Conservation (phyloP, 2,797 vertebrate genomes). For the Podarcis siculus region DNA sequence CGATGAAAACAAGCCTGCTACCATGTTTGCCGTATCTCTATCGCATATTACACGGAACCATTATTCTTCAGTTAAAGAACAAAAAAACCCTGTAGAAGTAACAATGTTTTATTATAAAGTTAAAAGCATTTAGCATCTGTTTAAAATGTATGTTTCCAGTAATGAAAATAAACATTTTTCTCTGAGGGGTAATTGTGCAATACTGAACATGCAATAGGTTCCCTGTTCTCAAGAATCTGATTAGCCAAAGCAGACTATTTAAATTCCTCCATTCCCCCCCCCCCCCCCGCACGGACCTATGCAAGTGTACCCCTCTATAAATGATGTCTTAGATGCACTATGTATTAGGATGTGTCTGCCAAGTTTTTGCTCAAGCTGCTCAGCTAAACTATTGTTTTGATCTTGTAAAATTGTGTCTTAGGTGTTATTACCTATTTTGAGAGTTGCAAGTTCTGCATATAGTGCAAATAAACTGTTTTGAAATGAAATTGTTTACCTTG, state of each 20-base stretch:
- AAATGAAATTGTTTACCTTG: neutral
- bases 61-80: neutral
- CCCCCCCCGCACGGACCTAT: neutral
- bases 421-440: neutral
- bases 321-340: neutral
- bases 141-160: neutral
- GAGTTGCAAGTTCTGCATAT: neutral
- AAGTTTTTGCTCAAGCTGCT: neutral
- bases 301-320: neutral
- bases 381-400: neutral
- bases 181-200: neutral
- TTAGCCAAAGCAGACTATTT: neutral
- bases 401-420: neutral
- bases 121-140: neutral
- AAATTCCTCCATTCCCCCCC: neutral
- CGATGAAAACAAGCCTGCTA: neutral
- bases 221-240: neutral
- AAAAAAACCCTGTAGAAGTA: neutral
- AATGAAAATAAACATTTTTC: neutral
- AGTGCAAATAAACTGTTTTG: constrained; percentile 10
- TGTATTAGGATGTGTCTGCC: neutral
- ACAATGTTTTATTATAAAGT: constrained; percentile 7
- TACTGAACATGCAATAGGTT: neutral
- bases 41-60: neutral
- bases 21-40: neutral